phyloP scores from a whole-genome alignment of 37 sponge, comb jelly and placozoan species.

The Spongia lamella region DNA sequence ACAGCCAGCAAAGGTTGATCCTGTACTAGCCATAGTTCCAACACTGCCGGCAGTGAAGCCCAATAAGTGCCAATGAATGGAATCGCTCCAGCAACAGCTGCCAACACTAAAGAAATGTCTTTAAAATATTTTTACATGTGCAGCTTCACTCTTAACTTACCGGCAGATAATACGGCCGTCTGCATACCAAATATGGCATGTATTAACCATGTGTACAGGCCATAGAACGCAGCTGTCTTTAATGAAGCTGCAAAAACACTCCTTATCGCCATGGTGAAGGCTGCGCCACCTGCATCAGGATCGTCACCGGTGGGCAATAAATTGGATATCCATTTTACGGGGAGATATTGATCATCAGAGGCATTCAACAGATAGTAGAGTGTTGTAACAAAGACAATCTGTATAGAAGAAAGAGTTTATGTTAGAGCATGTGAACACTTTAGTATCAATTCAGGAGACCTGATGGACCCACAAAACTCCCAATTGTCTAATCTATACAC shows the following conservation, averaged over 20 bases:
- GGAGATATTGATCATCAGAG: constrained; percentile 79
- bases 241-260: constrained; percentile 89
- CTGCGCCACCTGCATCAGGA: not conserved
- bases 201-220: constrained; percentile 90
- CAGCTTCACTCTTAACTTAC: constrained; percentile 26
- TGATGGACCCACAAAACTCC: too few species aligned
- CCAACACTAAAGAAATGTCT: constrained; percentile 54
- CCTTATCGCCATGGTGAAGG: constrained; percentile 19
- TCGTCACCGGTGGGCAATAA: constrained; percentile 42
- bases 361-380: constrained; percentile 86
- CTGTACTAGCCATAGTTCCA: constrained; percentile 89
- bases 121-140: not conserved
- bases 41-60: constrained; percentile 82
- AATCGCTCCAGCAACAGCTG: constrained; percentile 80
- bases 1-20: constrained; percentile 55
- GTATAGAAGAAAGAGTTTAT: not conserved
- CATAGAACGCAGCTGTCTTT: constrained; percentile 82
- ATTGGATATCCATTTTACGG: constrained; percentile 57
- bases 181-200: constrained; percentile 82
- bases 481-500: too few species aligned
- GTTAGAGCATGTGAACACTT: too few species aligned
- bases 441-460: too few species aligned
- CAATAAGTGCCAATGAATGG: constrained; percentile 94
- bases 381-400: constrained; percentile 93
- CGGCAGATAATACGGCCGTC: constrained; percentile 87